These are phyloP conservation scores for Diarsia dahlii DNA, from an alignment of 2,888 invertebrate genomes.

Conservation along the genomic window DNA sequence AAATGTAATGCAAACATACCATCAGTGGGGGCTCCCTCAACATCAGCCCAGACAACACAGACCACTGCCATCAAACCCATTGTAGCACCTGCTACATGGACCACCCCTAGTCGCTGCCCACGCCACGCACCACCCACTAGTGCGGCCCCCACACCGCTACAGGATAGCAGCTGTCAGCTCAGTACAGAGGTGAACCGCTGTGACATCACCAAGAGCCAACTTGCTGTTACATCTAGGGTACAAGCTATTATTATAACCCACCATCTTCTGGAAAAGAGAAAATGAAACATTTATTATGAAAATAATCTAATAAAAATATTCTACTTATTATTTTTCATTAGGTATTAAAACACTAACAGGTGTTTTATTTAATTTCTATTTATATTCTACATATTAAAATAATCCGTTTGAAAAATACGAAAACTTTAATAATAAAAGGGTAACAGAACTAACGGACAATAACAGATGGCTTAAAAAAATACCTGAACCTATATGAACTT, in stretches of 20 bases:
- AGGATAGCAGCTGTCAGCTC: constrained; percentile 94
- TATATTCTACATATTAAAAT: neutral
- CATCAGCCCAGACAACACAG: constrained; percentile 96
- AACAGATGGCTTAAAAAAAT: neutral
- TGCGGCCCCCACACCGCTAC: constrained; percentile 96
- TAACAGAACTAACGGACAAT: neutral
- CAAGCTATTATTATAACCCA: constrained; percentile 95
- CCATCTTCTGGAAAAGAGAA: constrained; percentile 81
- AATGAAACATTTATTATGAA: neutral
- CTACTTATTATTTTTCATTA: constrained; percentile 17
- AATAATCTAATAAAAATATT: neutral
- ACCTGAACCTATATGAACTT: constrained; percentile 77
- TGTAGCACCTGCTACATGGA: constrained; percentile 95
- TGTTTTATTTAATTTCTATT: neutral
- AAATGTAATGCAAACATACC: constrained; percentile 76
- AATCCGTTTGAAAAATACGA: neutral
- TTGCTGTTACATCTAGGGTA: constrained; percentile 96
- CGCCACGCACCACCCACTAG: constrained; percentile 95
- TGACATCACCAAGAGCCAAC: constrained; percentile 95
- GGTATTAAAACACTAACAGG: too few species aligned
- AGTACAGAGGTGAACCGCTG: constrained; percentile 91
- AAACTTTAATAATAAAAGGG: neutral
- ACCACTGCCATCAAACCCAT: constrained; percentile 95
- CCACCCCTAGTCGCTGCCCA: constrained; percentile 93
- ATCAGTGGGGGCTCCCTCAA: constrained; percentile 93